phyloP scores from a whole-genome alignment of 2,888 invertebrate species.

The Cheilosia impressa region DNA sequence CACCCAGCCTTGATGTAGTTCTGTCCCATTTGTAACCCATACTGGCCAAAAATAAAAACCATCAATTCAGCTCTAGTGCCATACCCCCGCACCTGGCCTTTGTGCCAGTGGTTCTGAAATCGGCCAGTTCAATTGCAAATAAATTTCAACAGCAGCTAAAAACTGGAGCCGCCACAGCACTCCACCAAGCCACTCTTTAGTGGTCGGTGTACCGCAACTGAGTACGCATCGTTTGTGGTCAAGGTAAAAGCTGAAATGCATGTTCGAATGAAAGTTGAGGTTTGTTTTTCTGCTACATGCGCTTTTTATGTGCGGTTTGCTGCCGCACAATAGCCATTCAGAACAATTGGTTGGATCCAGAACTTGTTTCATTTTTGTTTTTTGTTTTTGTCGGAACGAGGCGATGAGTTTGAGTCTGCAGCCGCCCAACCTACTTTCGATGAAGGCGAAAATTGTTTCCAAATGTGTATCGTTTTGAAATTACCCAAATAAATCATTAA shows the following conservation, averaged over 20 bases:
- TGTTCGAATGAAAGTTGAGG: conserved; percentile 56
- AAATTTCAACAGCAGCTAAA: conserved; percentile 57
- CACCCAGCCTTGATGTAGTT: not conserved
- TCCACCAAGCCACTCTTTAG: conserved; percentile 57
- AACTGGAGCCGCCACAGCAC: conserved; percentile 7
- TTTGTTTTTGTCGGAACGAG: not conserved
- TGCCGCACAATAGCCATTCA: conserved; percentile 48
- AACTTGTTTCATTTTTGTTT: not conserved
- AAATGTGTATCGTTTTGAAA: conserved; percentile 40
- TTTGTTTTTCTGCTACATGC: conserved; percentile 46
- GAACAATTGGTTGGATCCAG: conserved; percentile 57
- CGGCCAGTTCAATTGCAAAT: conserved; percentile 39
- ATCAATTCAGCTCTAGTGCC: not conserved
- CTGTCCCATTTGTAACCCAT: not conserved
- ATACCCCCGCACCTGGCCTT: not conserved
- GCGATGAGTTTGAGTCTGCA: conserved; percentile 30
- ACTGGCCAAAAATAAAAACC: not conserved
- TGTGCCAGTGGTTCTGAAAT: conserved; percentile 10
- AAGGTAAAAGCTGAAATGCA: conserved; percentile 51
- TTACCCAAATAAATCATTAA: conserved; percentile 69
- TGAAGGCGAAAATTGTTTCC: conserved; percentile 23
- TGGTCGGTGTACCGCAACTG: conserved; percentile 55
- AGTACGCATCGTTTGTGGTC: conserved; percentile 63
- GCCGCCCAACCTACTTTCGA: conserved; percentile 43
- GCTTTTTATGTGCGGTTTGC: conserved; percentile 40